Conservation (phyloP, 1,140 invertebrate species). For the Galleria mellonella region DNA sequence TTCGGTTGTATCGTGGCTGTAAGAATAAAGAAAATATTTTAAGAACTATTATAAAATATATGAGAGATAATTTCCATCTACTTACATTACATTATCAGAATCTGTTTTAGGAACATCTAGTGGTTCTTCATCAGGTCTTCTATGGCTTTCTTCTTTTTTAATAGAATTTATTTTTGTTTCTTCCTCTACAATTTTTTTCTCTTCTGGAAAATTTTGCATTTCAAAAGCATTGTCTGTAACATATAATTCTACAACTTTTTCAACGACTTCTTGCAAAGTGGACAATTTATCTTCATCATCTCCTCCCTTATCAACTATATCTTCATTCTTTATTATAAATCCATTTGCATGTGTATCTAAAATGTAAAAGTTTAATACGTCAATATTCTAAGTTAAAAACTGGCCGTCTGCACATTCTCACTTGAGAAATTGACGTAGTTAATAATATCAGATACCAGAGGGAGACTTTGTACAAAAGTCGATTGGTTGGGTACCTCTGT, state of each 20-base stretch:
- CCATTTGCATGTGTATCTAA: slow-evolving; percentile 1
- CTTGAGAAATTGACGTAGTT: too few species aligned
- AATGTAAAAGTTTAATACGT: neutral
- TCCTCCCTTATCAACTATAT: slow-evolving; percentile 3
- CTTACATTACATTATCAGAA: slow-evolving; percentile 2
- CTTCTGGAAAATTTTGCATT: neutral
- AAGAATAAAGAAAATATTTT: slow-evolving; percentile 9
- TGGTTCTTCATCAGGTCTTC: neutral
- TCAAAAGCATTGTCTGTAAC: slow-evolving; percentile 5
- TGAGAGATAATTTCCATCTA: neutral
- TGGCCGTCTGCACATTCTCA: too few species aligned
- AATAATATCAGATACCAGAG: too few species aligned
- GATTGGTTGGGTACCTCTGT: too few species aligned
- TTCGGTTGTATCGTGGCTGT: slow-evolving; percentile 19
- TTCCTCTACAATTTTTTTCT: too few species aligned
- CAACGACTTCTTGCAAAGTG: slow-evolving; percentile 31
- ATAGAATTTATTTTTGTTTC: too few species aligned
- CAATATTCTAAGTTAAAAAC: too few species aligned
- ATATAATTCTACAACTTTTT: slow-evolving; percentile 33
- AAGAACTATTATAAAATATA: neutral
- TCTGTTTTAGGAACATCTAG: slow-evolving; percentile 1
- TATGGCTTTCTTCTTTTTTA: slow-evolving; percentile 1
- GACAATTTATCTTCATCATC: slow-evolving; percentile 17
- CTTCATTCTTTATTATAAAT: slow-evolving; percentile 4
- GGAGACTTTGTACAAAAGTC: too few species aligned